phyloP scores from a whole-genome alignment of 2,113 vertebrate species.

The Odontophorus gujanensis region DNA sequence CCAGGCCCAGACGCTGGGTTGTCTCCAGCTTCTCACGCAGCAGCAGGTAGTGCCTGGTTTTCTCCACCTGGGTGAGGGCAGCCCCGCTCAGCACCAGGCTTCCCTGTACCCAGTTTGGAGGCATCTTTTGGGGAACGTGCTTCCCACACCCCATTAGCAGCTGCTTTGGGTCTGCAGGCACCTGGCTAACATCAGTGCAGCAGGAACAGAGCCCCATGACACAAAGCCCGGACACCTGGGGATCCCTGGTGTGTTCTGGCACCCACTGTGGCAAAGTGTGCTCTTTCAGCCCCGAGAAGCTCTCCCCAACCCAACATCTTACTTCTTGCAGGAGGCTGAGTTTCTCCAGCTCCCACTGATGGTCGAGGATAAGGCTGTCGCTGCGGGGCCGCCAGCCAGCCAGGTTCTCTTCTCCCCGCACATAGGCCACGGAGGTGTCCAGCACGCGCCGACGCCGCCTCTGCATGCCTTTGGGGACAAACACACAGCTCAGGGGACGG shows the following conservation, averaged over 20 bases:
- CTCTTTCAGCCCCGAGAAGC: fast-evolving
- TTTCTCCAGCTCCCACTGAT: conserved; percentile 98
- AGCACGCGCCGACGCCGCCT: conserved; percentile 91
- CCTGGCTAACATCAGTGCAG: fast-evolving
- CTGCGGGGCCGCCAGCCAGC: conserved; percentile 97
- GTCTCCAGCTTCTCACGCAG: conserved; percentile 95
- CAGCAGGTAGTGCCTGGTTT: conserved; percentile 94
- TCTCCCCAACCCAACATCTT: conserved; percentile 2
- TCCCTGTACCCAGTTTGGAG: background rate
- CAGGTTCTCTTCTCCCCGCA: conserved; percentile 95
- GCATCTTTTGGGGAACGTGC: fast-evolving
- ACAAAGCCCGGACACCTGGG: fast-evolving
- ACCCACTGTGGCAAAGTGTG: background rate
- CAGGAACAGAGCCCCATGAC: background rate
- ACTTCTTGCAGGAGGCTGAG: conserved; percentile 96
- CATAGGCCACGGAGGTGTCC: conserved; percentile 94
- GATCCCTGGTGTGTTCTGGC: background rate
- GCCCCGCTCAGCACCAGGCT: background rate
- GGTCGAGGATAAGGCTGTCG: conserved; percentile 96
- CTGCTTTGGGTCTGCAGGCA: background rate
- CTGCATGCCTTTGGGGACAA: conserved; percentile 87
- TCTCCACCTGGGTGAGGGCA: conserved; percentile 86
- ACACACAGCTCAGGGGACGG: background rate
- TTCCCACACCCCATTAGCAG: background rate
- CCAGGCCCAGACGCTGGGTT: conserved; percentile 82